phyloP scores from a whole-genome alignment of 2,888 invertebrate genomes.

The Phrixothrix hirtus region DNA sequence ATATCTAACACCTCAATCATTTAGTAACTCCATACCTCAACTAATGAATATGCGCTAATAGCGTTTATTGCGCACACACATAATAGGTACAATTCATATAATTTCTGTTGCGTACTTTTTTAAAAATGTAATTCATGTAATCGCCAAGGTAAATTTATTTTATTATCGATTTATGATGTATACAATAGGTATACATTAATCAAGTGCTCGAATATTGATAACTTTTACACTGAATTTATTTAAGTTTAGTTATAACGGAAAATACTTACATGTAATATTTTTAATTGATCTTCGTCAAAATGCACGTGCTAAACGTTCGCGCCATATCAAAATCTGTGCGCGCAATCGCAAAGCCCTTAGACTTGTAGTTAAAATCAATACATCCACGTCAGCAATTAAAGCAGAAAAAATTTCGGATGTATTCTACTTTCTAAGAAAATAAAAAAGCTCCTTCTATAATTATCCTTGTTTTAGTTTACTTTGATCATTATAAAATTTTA shows the following conservation, averaged over 20 bases:
- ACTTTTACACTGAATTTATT: not conserved
- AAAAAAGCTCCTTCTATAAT: not conserved
- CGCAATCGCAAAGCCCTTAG: constrained; percentile 27
- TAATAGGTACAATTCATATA: constrained; percentile 51
- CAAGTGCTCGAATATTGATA: not conserved
- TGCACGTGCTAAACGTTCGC: constrained; percentile 49
- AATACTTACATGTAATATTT: constrained; percentile 31
- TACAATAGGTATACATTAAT: not conserved
- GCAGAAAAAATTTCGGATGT: too few relatives aligned
- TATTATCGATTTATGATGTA: constrained; percentile 29
- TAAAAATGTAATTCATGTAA: constrained; percentile 48
- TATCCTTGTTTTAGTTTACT: not conserved
- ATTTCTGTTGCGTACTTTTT: constrained; percentile 51
- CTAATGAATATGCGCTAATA: constrained; percentile 47
- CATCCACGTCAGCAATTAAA: constrained; percentile 25
- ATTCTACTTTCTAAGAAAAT: too few relatives aligned
- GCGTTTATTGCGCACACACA: constrained; percentile 52
- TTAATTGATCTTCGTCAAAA: constrained; percentile 50
- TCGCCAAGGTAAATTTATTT: constrained; percentile 35
- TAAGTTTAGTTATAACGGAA: not conserved
- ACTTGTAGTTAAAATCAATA: constrained; percentile 33
- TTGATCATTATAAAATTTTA: too few relatives aligned
- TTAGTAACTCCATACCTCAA: constrained; percentile 41
- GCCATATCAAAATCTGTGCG: constrained; percentile 44
- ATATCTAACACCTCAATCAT: constrained; percentile 42